Conservation (phyloP, 2,113 vertebrate genomes). For the Diphyllodes magnificus region DNA sequence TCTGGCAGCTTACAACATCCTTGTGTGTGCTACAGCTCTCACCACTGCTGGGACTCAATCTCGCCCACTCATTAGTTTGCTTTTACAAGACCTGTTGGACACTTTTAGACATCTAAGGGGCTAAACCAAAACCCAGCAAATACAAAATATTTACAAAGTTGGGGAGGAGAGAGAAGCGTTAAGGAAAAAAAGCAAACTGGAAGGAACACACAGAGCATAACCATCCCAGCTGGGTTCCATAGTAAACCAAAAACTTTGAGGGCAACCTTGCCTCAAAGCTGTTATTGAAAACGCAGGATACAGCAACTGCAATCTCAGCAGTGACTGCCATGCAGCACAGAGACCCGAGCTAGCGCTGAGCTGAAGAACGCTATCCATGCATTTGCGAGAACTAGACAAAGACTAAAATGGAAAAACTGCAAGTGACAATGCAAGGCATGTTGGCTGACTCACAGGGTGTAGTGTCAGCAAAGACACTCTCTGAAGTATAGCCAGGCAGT, state of each 20-base stretch:
- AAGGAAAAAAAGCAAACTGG: neutral
- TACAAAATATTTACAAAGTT: neutral
- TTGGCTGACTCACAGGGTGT: neutral
- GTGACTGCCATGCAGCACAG: neutral
- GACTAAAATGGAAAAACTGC: neutral
- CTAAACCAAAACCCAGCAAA: neutral
- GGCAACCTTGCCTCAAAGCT: neutral
- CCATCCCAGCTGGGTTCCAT: neutral
- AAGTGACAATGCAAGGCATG: rapidly evolving
- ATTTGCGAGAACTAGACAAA: neutral
- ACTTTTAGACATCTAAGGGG: neutral
- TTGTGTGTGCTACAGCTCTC: neutral
- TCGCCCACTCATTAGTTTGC: neutral
- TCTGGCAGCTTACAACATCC: neutral
- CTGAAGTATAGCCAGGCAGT: neutral
- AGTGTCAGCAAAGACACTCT: neutral
- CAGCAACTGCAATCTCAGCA: neutral
- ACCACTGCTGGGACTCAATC: neutral
- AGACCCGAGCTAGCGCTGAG: rapidly evolving
- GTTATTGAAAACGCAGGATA: neutral
- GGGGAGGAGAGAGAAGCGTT: neutral
- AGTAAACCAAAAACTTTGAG: neutral
- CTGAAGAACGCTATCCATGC: neutral
- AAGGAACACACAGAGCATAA: neutral
- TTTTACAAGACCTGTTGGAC: neutral